Percentiles rank a stretch among this genome's conserved stretches.
Conservation (phyloP, 2,113 vertebrate genomes). For the Chitala chitala region DNA sequence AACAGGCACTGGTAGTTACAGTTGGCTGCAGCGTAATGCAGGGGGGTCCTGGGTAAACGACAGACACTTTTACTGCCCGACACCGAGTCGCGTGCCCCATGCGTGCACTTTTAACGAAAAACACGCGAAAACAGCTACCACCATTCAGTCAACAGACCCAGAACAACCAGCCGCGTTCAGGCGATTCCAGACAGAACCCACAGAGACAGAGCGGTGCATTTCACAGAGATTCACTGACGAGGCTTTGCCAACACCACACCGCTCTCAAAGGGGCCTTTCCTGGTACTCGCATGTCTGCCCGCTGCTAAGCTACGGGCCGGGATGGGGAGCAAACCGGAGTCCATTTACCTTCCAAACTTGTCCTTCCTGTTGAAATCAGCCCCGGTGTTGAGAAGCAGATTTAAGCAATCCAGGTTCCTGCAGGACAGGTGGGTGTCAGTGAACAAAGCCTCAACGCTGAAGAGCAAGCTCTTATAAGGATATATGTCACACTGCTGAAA, state of each 20-base stretch:
- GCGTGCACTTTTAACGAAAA: too few relatives aligned
- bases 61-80: too few relatives aligned
- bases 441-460: neutral
- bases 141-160: too few relatives aligned
- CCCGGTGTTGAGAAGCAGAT: slow-evolving; percentile 91
- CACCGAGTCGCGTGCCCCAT: too few relatives aligned
- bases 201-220: neutral
- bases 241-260: too few relatives aligned
- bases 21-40: slow-evolving; percentile 97
- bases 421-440: neutral
- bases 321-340: neutral
- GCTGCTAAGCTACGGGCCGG: too few relatives aligned
- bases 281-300: too few relatives aligned
- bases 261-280: too few relatives aligned
- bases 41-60: slow-evolving; percentile 76
- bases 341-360: slow-evolving; percentile 91
- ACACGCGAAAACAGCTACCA: too few relatives aligned
- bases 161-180: neutral
- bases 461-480: too few relatives aligned
- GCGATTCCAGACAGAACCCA: neutral
- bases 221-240: too few relatives aligned
- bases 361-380: slow-evolving; percentile 97
- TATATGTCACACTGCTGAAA: too few relatives aligned
- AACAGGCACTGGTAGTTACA: slow-evolving; percentile 99
- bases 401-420: slow-evolving; percentile 98